Percentiles rank a stretch among this genome's conserved stretches.
phyloP scores from a whole-genome alignment of 2,113 vertebrate species.

The Ibidorhyncha struthersii region DNA sequence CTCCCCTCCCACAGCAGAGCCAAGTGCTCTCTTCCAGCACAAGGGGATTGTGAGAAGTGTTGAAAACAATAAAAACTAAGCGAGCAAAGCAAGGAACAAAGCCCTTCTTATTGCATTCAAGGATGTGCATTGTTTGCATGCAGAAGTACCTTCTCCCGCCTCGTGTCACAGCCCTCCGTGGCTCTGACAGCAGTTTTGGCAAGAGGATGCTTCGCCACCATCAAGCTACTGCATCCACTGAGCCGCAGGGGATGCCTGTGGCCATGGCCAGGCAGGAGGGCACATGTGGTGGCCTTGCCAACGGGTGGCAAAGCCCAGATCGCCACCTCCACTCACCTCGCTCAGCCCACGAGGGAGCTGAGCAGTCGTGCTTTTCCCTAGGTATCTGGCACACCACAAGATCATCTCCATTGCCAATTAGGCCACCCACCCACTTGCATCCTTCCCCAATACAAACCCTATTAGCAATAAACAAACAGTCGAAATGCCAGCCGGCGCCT shows the following conservation, averaged over 20 bases:
- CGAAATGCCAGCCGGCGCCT: slow-evolving; percentile 20
- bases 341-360: neutral
- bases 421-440: slow-evolving; percentile 58
- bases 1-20: neutral
- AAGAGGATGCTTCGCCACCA: neutral
- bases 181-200: neutral
- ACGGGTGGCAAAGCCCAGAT: neutral
- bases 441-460: slow-evolving; percentile 51
- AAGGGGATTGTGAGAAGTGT: neutral
- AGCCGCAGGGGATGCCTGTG: neutral
- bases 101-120: neutral
- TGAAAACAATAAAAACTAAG: neutral
- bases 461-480: slow-evolving; percentile 60
- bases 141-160: neutral
- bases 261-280: neutral
- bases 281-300: accelerated
- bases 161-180: accelerated
- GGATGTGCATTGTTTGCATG: neutral
- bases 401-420: slow-evolving; percentile 64
- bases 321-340: neutral
- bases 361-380: slow-evolving; percentile 36
- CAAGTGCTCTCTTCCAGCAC: neutral
- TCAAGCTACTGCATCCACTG: accelerated
- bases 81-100: neutral
- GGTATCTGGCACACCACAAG: slow-evolving; percentile 35